phyloP scores from a whole-genome alignment of 1,140 invertebrate species.

The Brachionus rubens region DNA sequence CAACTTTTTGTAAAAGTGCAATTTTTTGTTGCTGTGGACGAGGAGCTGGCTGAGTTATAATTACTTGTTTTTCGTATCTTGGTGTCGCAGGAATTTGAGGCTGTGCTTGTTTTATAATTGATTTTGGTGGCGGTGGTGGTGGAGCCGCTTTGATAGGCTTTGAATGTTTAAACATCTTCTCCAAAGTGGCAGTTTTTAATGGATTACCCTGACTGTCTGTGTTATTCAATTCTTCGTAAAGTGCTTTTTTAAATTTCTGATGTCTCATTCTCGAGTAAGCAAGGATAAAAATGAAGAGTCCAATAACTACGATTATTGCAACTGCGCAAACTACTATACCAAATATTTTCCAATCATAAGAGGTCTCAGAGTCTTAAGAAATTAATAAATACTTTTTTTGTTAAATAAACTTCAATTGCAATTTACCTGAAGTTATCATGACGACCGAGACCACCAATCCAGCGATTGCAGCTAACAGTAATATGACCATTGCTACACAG shows the following conservation, averaged over 20 bases:
- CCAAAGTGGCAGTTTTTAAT: slow-evolving; percentile 8
- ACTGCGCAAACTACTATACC: not conserved
- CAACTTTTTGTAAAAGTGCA: not conserved
- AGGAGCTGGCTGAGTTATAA: not conserved
- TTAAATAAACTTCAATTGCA: too few relatives aligned
- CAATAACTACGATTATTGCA: not conserved
- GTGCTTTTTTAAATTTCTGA: not conserved
- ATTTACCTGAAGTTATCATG: not conserved
- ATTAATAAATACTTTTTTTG: too few relatives aligned
- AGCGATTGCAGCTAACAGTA: not conserved
- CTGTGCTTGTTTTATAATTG: not conserved
- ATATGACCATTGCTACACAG: not conserved
- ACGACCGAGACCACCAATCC: not conserved
- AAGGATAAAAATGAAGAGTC: not conserved
- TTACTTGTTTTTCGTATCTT: not conserved
- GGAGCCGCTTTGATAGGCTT: not conserved
- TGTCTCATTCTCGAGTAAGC: slow-evolving; percentile 17
- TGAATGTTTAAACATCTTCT: slow-evolving; percentile 28
- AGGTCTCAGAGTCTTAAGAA: not conserved
- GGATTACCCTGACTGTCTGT: slow-evolving; percentile 27
- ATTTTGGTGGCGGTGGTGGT: not conserved
- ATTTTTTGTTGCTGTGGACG: not conserved
- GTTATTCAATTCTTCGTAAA: slow-evolving; percentile 13
- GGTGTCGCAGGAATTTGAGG: not conserved
- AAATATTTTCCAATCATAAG: slow-evolving; percentile 35